Conservation (phyloP, 2,113 vertebrate species). For the Junco hyemalis region DNA sequence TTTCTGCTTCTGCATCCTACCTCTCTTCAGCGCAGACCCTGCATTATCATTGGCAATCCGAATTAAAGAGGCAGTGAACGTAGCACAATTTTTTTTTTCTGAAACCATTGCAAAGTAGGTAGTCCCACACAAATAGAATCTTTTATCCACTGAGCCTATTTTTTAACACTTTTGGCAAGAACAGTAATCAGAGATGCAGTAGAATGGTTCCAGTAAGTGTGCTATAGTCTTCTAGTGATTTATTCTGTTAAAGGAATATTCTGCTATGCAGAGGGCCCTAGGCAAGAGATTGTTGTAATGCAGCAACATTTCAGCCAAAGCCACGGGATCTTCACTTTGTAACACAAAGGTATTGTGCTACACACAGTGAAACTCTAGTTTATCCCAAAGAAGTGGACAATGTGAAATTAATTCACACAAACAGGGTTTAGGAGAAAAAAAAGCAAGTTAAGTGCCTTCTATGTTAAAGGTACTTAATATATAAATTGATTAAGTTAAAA, state of each 20-base stretch:
- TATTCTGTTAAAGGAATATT: conserved; percentile 65
- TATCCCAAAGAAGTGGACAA: neutral
- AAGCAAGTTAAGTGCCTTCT: neutral
- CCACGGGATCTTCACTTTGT: conserved; percentile 19
- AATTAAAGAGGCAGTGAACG: conserved; percentile 81
- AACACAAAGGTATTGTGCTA: neutral
- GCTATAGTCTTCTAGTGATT: conserved; percentile 65
- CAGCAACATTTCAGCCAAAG: conserved; percentile 18
- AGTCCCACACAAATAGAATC: conserved; percentile 62
- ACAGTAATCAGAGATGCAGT: conserved; percentile 47
- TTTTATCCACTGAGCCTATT: conserved; percentile 55
- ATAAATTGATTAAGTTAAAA: neutral
- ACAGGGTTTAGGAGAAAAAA: neutral
- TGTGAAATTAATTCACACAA: neutral
- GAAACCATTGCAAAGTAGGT: conserved; percentile 82
- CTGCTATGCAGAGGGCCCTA: conserved; percentile 27
- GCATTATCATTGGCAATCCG: conserved; percentile 76
- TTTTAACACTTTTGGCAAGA: conserved; percentile 65
- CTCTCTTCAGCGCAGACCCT: conserved; percentile 64
- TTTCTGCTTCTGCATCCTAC: conserved; percentile 79
- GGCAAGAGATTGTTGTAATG: conserved; percentile 40
- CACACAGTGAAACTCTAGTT: neutral
- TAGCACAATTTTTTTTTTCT: conserved; percentile 57
- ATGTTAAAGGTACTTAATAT: neutral
- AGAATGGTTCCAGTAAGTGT: conserved; percentile 52